phyloP scores from a whole-genome alignment of 2,113 vertebrate species.

The Rousettus leschenaultii region DNA sequence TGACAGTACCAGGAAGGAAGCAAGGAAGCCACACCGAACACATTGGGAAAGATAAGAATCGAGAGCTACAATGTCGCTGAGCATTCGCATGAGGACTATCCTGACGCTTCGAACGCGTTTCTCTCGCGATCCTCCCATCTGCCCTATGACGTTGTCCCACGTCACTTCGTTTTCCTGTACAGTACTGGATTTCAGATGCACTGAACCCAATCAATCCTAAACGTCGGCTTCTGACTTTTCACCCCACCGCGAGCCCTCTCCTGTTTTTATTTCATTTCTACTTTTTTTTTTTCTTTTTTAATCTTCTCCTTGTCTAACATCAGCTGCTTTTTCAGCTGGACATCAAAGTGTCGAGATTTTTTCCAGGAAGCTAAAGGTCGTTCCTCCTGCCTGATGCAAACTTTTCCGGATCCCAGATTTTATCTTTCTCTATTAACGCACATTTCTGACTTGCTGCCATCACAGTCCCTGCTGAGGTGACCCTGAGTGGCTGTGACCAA shows the following conservation, averaged over 20 bases:
- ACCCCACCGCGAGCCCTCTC: background rate
- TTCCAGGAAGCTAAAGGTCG: background rate
- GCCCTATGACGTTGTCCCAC: background rate
- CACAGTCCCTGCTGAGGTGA: background rate
- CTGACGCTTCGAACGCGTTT: background rate
- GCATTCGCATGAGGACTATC: background rate
- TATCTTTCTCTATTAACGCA: background rate
- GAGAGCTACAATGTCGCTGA: background rate
- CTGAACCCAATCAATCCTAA: background rate
- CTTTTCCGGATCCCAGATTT: background rate
- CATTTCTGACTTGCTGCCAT: background rate
- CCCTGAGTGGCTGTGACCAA: background rate
- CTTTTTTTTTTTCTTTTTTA: background rate
- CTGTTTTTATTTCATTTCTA: background rate
- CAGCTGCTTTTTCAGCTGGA: background rate
- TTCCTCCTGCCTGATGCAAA: background rate
- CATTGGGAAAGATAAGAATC: background rate
- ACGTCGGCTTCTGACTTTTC: background rate
- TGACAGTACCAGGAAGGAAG: background rate
- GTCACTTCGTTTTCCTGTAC: background rate
- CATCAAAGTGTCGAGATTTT: background rate
- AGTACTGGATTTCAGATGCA: background rate
- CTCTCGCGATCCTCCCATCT: background rate
- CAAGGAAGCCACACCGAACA: background rate
- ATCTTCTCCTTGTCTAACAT: background rate